Evolutionary conservation across 2,888 invertebrate genomes (phyloP), one percentile per base, ranked within the genome.

Genomic region (Pteria penguin): DNA sequence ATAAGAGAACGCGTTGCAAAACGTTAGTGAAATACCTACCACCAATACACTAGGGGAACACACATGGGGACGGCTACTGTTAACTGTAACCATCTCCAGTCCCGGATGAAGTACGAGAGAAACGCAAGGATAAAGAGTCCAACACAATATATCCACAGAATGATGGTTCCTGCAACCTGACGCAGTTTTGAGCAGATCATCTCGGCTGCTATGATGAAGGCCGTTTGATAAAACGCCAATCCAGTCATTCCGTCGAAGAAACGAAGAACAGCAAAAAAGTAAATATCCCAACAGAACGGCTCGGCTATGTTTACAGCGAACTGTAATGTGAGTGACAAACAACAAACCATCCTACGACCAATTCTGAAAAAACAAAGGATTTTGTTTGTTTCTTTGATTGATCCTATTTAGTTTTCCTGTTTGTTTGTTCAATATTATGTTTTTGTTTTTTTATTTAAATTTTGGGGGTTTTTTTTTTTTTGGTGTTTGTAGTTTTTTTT

Each of bases 131-230:
- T 0, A 61, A 31, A 70, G 22, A 62, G 61, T 18, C 70, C 70
- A 22, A 52, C 4, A 24, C 70, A 70, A 27, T 54, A 70, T 11
- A 61, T 27, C 24, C 61, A 45, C n/a, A 61, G 52, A 5, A 61
- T 45, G 22, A 61, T 31, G 45, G 61, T 61, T 3, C 61, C 61
- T 3, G 32, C 61, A 2, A 62, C 5, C n/a, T 62, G 18, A 4
- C 70, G 36, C 14, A 62, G 29, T 18, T 45, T 22, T 61, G 70
- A 54, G 11, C 70, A 45, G 24, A 70, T 62, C 27, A 70, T 29
- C 26, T 62, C 70, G 52, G 54, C 62, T 3, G n/a, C 70, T 70
- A 66, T 52, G n/a, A 66, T 66, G n/a, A 52, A 66, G 27, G 66
- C 24, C 2, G 66, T 52, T 52, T 52, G 45, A n/a, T 66, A 66